Conservation (phyloP, 2,888 invertebrate species). For the Ferdinandea cuprea region DNA sequence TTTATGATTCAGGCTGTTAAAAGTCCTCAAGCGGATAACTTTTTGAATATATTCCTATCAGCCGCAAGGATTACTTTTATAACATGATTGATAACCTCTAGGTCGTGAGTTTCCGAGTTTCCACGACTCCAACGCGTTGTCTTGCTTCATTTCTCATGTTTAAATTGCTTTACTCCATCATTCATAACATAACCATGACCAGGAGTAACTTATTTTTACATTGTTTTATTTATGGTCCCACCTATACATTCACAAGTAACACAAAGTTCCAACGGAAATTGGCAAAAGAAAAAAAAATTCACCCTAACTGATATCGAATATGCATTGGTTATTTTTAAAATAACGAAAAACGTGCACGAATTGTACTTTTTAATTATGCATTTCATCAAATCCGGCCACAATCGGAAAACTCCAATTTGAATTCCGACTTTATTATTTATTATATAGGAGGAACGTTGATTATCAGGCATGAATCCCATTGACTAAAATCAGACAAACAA, state of each 20-base stretch:
- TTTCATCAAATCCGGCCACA: constrained; percentile 43
- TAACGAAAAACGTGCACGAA: constrained; percentile 3
- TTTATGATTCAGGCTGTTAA: no score
- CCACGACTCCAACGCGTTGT: no score
- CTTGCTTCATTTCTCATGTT: no score
- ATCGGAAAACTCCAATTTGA: constrained; percentile 27
- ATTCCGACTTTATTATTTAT: constrained; percentile 18
- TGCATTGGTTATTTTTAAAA: constrained; percentile 20
- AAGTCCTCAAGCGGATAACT: no score
- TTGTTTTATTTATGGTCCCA: constrained; percentile 10
- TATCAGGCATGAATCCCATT: constrained; percentile 4
- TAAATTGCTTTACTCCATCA: no score
- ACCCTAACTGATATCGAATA: not conserved
- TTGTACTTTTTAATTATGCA: constrained; percentile 42
- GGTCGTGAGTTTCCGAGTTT: no score
- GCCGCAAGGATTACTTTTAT: no score
- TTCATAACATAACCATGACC: no score
- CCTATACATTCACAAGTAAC: not conserved
- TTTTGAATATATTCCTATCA: no score
- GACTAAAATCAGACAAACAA: constrained; percentile 22
- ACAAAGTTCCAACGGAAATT: constrained; percentile 22
- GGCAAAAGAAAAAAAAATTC: constrained; percentile 6
- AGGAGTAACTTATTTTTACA: not conserved
- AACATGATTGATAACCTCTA: no score
- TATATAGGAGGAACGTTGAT: no score